Conservation (phyloP, 2,113 vertebrate species). For the Ailurus styani region DNA sequence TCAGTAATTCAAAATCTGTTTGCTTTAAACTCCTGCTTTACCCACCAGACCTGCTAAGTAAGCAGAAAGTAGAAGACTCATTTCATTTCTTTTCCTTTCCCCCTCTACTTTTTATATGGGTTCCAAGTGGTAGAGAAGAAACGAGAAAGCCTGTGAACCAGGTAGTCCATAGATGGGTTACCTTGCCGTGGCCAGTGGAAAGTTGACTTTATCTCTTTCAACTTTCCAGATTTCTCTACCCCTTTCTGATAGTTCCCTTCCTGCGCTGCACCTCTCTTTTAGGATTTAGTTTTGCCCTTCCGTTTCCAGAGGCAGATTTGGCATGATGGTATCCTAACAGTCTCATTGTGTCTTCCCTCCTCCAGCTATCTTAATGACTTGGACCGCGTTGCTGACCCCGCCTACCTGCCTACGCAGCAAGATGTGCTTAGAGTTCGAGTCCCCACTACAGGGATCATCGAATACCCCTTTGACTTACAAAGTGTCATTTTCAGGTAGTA, state of each 20-base stretch:
- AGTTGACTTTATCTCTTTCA: neutral
- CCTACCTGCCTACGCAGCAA: slow-evolving; percentile 88
- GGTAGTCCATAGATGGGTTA: neutral
- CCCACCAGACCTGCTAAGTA: neutral
- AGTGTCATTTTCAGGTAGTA: slow-evolving; percentile 97
- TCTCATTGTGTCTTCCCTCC: slow-evolving; percentile 78
- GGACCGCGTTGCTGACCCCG: slow-evolving; percentile 86
- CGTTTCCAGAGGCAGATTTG: slow-evolving; percentile 43
- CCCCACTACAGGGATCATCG: slow-evolving; percentile 89
- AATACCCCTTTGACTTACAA: slow-evolving; percentile 96
- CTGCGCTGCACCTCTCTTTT: slow-evolving; percentile 29
- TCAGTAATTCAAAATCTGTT: slow-evolving; percentile 28
- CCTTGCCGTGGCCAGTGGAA: neutral
- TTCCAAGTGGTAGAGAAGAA: neutral
- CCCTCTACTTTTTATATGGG: neutral
- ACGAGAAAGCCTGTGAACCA: neutral
- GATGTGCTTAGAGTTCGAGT: slow-evolving; percentile 89
- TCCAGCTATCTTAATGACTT: slow-evolving; percentile 88
- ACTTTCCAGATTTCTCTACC: neutral
- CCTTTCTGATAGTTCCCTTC: neutral
- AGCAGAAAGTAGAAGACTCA: neutral
- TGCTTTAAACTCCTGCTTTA: neutral
- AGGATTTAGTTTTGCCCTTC: neutral
- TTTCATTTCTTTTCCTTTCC: neutral
- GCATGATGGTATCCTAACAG: slow-evolving; percentile 63